A percentile compares a stretch with the other conserved stretches of the same genome.
Conservation (phyloP, 2,113 vertebrate species). For the Camarhynchus parvulus region DNA sequence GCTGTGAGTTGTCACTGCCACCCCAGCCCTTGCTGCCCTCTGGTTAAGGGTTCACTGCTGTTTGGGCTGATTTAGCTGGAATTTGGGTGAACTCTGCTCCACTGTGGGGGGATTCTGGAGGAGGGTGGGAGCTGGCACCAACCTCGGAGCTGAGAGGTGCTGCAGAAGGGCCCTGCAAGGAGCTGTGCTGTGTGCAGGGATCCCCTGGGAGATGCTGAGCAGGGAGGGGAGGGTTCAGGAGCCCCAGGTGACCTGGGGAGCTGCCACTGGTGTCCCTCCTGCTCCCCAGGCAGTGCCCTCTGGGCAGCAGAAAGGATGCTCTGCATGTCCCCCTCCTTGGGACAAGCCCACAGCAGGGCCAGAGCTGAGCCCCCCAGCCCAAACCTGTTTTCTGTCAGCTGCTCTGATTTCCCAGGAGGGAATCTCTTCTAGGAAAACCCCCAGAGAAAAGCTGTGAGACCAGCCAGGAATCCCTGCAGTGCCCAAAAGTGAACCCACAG, state of each 20-base stretch:
- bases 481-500: rapidly evolving
- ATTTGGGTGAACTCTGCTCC: neutral
- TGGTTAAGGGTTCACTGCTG: neutral
- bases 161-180: neutral
- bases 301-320: rapidly evolving
- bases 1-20: neutral
- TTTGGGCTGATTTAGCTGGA: neutral
- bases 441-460: neutral
- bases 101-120: neutral
- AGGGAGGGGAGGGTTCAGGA: neutral
- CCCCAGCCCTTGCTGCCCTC: neutral
- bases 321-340: rapidly evolving
- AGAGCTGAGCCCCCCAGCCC: neutral
- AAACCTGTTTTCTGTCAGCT: neutral
- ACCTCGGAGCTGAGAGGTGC: rapidly evolving
- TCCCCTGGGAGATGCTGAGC: neutral
- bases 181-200: neutral
- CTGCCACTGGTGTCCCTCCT: neutral
- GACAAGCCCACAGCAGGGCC: rapidly evolving
- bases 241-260: too few relatives aligned
- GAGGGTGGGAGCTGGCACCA: neutral
- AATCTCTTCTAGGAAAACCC: neutral
- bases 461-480: rapidly evolving
- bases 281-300: neutral
- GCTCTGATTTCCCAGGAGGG: neutral